Evolutionary conservation across 2,113 vertebrate species (phyloP), one percentile per base, ranked within the genome.

Genomic region (Crotophaga sulcirostris): DNA sequence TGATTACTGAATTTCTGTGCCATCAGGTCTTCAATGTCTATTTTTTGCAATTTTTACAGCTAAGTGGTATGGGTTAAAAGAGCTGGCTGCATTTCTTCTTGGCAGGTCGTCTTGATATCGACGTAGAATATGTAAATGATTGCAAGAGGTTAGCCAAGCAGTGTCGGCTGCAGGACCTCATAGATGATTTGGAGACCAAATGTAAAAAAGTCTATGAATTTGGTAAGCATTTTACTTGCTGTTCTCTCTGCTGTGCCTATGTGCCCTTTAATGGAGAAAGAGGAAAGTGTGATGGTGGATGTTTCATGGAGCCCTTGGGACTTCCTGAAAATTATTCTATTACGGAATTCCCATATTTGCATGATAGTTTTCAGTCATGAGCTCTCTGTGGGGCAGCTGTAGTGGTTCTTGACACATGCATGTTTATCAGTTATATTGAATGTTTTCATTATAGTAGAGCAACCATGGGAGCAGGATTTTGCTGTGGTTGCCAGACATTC

Each of bases 151-250:
- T 99, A 66, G 99, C 99, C 80, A 99, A 99, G 93, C 99, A 99
- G 97, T 99, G 99, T 94, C 98, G 98, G 87, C 98, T 99, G 95
- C 96, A 98, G 64, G 98, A 98, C 88, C 98, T 99, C 72, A 99
- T 99, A 0, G 97, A 98, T 9, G 98, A 99, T 92, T 98, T 99
- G 95, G 99, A 99, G 94, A 98, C 98, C 94, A 99, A 99, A 96
- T 99, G 98, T 82, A 99, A 99, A 97, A 98, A 99, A 94, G 98
- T 99, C 76, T 99, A 99, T 78, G 98, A 99, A 92, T 99, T 99
- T 86, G 99, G 99, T 99, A 98, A 97, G 98, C 49, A 16, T 73
- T 75, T 77, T 67, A 49, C 62, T 78, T 64, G 14, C 28, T 58
- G 6, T 54, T 76, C 3, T 69, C 74, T 91, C 25, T 89, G 26